Evolutionary conservation across 2,888 invertebrate species (phyloP).

Genomic region (Harpagoxenus sublaevis): DNA sequence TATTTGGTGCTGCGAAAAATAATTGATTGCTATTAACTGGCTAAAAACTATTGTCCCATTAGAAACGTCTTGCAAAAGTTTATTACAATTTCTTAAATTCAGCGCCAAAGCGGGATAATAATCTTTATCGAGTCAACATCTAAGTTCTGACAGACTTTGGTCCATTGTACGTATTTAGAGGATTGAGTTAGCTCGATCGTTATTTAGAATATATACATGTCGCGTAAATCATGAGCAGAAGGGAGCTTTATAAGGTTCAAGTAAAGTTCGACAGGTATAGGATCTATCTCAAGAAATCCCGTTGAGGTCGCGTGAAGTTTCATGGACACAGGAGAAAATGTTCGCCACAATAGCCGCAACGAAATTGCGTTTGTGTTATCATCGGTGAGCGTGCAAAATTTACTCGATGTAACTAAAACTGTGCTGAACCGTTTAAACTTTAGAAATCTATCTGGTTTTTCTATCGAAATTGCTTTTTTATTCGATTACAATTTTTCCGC

Average conservation of each 20-base stretch:
- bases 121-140: neutral
- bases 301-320: slow-evolving; percentile 15
- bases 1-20: neutral
- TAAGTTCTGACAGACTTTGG: slow-evolving; percentile 30
- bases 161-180: slow-evolving; percentile 37
- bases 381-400: slow-evolving; percentile 7
- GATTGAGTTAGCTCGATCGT: slow-evolving; percentile 16
- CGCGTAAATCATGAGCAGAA: neutral
- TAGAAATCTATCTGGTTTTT: neutral
- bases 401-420: neutral
- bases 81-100: slow-evolving; percentile 6
- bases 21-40: slow-evolving; percentile 17
- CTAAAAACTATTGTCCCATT: slow-evolving; percentile 10
- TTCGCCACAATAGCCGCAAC: slow-evolving; percentile 9
- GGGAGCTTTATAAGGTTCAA: neutral
- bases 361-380: slow-evolving; percentile 26
- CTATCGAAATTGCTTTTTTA: neutral
- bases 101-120: neutral
- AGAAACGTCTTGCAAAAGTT: neutral
- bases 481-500: neutral
- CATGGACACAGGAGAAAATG: slow-evolving; percentile 28
- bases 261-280: slow-evolving; percentile 24
- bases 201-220: slow-evolving; percentile 24
- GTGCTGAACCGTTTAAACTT: neutral
- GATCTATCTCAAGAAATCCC: slow-evolving; percentile 17